Base-by-base conservation (phyloP, 2,113 vertebrate genomes). In the Rhinichthys klamathensis region DNA sequence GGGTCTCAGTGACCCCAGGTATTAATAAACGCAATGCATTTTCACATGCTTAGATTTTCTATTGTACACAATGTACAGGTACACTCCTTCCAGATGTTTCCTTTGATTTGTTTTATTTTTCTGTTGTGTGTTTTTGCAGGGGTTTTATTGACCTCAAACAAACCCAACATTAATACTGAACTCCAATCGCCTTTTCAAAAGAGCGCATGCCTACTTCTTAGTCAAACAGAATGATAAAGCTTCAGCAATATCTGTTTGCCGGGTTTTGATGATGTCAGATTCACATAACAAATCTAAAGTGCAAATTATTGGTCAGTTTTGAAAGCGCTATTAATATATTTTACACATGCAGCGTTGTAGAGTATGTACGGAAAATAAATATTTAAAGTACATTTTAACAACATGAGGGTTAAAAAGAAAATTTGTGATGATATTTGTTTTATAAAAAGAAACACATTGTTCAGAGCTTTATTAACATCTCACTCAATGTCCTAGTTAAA, bases 401-500 rank as follows among this genome's bases (percentile, higher is more conserved):
- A 65, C 13, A 38, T 23, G 3, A 44, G 12, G 23, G 38, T n/a
- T 6, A 25, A 74, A 83, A 58, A 16, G 1, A 32, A 51, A 15
- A n/a, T 70, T 38, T 41, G 15, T 56, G 7, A 35, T 38, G 6
- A 76, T 23, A 12, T 78, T 65, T 38, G 13, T 18, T 23, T 56
- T 38, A 67, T 78, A 12, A 61, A 79, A 54, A 18, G 46, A 16
- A 27, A 58, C 38, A 49, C 51, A 12, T 30, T 73, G 73, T 61
- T 85, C 18, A 67, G 54, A 76, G 67, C n/a, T 38, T 82, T 79
- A 51, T 54, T 73, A n/a, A 38, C 32, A 38, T 15, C 10, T 32
- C 11, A 27, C 67, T 63, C 25, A 49, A 75, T 83, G 75, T 72
- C 81, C 85, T 87, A 82, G 78, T 86, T 88, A 69, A 84, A 54